Evolutionary conservation across 2,797 vertebrate genomes (phyloP), one percentile per base, ranked within the genome.

Genomic region (Steatocranus sp.): DNA sequence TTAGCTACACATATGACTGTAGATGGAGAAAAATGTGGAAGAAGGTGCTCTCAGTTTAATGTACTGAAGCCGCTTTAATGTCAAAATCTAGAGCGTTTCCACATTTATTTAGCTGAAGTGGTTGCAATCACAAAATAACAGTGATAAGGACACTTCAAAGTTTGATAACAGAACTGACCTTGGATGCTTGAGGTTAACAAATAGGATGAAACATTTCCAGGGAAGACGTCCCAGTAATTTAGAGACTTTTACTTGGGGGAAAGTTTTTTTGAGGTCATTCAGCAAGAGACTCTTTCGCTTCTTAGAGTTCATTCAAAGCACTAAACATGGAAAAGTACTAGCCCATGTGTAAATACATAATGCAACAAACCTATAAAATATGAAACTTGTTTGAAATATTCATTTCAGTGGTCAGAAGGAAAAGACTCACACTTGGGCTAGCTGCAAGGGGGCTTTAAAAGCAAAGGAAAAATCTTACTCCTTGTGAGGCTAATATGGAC

Each of bases 371-470:
- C 83, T 23, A 76, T 88, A 1, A 86, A 87, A 77, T 38, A 83
- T 90, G 10, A 36, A 91, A 48, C 2, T 3, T 48, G 61, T 80
- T 77, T 91, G 2, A 92, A 90, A 88, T 73, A 89, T 93, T 90
- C 1, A 93, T 87, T n/a, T 73, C 4, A 5, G 18, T 36, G 73
- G 68, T 73, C 63, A 76, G 82, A 43, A 25, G 11, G 23, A 5
- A 53, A 25, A 70, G 84, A 70, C 12, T 56, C 15, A 56, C 23
- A 49, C 43, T 73, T 48, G 41, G 66, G 63, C 1, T 25, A 10
- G 1, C n/a, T 36, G 32, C 11, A 41, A 11, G n/a, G 25, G 23
- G 75, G 51, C 77, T 5, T 76, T 68, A 53, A 46, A 70, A 46
- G 25, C 66, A 73, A 0, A 48, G 25, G 41, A 30, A 48, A 73